Evolutionary conservation across 2,797 vertebrate species (phyloP), one percentile per base, ranked within the genome.

Genomic region (Periparus ater): DNA sequence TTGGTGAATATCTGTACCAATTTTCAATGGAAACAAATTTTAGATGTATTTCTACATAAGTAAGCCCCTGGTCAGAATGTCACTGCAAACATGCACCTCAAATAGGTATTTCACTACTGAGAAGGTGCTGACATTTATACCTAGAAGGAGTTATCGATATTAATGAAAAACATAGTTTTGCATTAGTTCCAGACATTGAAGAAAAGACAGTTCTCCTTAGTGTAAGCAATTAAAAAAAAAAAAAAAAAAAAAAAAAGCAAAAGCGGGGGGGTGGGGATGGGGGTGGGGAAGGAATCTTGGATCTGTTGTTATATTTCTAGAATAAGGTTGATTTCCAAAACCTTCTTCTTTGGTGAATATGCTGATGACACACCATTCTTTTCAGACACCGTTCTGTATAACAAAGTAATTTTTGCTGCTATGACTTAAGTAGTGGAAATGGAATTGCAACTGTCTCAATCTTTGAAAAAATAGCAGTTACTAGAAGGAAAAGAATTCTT

Each of bases 281-380:
- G 38, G 16, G 7, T 6, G 10, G 5, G 7, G 8, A 5, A 4
- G 7, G 1, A 40, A 51, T 42, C 76, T 50, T 61, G 5, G 1
- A 30, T 50, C 7, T 12, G 13, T 7, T 89, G 15, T n/a, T 85
- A 22, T 47, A 65, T 65, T 75, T 87, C 18, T 50, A 38, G 26
- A 78, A 44, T 5, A 27, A 62, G 48, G 5, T 27, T 13, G 3
- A n/a, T 18, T 94, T 32, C 16, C 23, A 45, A 72, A 10, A 2
- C 4, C 10, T 19, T n/a, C 30, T 34, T 13, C 9, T 36, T 19
- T 72, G 16, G 12, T 45, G 38, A 77, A 38, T 53, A 42, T 57
- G 6, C 5, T 76, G 38, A 58, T 84, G 63, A 3, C 6, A 51
- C 12, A 73, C 2, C 2, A 53, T n/a, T 3, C 10, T 79, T 82